Evolutionary conservation across 2,113 vertebrate genomes (phyloP).

Genomic region (Dicentrarchus labrax): DNA sequence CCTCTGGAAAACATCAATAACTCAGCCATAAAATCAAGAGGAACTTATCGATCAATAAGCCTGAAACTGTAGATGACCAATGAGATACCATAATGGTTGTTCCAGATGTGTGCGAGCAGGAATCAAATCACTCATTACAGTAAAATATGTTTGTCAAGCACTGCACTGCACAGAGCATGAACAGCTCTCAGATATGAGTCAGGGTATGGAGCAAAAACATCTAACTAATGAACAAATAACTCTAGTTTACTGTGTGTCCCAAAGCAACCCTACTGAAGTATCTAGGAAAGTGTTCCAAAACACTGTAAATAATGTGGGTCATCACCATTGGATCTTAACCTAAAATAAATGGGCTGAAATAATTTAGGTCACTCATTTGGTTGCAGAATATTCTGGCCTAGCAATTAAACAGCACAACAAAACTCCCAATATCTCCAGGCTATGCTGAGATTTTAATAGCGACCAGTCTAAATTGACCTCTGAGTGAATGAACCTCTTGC

Average conservation of each 20-base stretch:
- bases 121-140: conserved; percentile 8
- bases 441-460: conserved; percentile 56
- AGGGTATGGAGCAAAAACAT: conserved; percentile 18
- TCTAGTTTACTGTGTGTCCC: conserved; percentile 1
- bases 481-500: conserved; percentile 62
- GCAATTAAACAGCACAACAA: conserved; percentile 67
- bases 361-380: conserved; percentile 60
- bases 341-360: conserved; percentile 69
- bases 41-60: conserved; percentile 22
- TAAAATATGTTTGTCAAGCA: conserved; percentile 15
- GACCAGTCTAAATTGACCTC: conserved; percentile 53
- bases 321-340: conserved; percentile 53
- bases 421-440: conserved; percentile 44
- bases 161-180: not conserved
- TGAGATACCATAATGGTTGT: conserved; percentile 16
- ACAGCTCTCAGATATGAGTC: conserved; percentile 14
- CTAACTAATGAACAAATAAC: conserved; percentile 41
- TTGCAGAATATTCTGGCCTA: conserved; percentile 46
- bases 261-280: conserved; percentile 43
- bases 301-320: conserved; percentile 71
- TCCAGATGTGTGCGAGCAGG: conserved; percentile 31
- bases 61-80: conserved; percentile 10
- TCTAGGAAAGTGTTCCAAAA: conserved; percentile 32
- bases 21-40: conserved; percentile 28
- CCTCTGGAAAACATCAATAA: conserved; percentile 1